These are phyloP conservation scores for Nesoenas mayeri DNA, from an alignment of 2,113 vertebrate species.

Conservation along the genomic window DNA sequence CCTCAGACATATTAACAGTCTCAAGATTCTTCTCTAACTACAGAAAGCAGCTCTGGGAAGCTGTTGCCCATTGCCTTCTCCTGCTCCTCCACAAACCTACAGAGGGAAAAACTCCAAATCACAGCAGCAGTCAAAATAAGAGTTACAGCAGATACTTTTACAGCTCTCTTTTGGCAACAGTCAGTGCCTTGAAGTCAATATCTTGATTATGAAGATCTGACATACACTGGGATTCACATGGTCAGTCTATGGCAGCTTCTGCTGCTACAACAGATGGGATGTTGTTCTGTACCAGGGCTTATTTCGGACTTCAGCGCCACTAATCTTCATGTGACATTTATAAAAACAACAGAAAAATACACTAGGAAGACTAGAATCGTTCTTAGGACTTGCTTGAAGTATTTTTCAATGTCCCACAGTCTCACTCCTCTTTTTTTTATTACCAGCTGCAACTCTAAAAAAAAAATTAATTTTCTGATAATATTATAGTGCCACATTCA, in stretches of 20 bases:
- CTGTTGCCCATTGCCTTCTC: background rate
- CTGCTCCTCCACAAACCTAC: background rate
- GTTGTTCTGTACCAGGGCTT: background rate
- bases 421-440: background rate
- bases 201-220: background rate
- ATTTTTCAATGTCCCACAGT: background rate
- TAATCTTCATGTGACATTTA: accelerated
- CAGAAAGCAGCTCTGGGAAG: background rate
- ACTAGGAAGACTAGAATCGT: background rate
- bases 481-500: accelerated
- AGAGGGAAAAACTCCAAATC: background rate
- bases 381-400: background rate
- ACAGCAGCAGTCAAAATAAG: accelerated
- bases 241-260: accelerated
- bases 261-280: background rate
- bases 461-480: background rate
- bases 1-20: background rate
- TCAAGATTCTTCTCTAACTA: background rate
- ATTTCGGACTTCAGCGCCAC: background rate
- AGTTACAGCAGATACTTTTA: background rate
- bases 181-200: background rate
- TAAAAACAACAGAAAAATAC: background rate
- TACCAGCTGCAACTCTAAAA: background rate
- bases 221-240: background rate
- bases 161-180: background rate